Percentiles rank a stretch among this genome's conserved stretches.
Conservation (phyloP, 2,888 invertebrate species). For the Coenonympha glycerion region DNA sequence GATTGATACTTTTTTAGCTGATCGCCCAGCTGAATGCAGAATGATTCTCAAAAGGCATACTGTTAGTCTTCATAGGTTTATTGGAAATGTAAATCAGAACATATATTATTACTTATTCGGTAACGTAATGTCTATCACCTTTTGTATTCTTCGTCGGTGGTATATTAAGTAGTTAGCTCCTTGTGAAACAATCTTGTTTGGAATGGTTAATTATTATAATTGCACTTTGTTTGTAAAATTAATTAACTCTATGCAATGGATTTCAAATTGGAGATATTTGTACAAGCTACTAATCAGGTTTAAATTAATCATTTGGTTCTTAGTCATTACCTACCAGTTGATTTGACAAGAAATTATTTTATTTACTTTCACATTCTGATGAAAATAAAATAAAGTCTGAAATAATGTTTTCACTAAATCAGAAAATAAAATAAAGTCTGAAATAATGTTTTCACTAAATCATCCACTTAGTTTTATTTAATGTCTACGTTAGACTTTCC, state of each 20-base stretch:
- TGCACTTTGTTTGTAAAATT: background rate
- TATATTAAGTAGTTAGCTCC: constrained; percentile 6
- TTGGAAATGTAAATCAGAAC: constrained; percentile 21
- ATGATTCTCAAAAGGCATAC: background rate
- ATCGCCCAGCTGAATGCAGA: too few species aligned
- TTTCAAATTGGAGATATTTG: background rate
- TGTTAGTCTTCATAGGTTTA: constrained; percentile 8
- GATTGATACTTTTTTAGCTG: too few species aligned
- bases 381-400: background rate
- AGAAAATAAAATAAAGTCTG: background rate
- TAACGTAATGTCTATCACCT: constrained; percentile 15
- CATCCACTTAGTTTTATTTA: background rate
- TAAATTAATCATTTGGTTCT: background rate
- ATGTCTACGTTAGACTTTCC: background rate
- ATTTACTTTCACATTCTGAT: background rate
- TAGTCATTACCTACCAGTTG: background rate
- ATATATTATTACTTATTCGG: constrained; percentile 24
- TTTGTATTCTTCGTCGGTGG: constrained; percentile 20
- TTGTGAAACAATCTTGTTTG: constrained; percentile 13
- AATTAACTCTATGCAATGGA: background rate
- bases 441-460: background rate
- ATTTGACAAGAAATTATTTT: background rate
- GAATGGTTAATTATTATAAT: constrained; percentile 5
- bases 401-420: background rate
- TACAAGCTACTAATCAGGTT: background rate